A percentile compares a stretch with the other conserved stretches of the same genome.
Evolutionary conservation across 2,113 vertebrate species (phyloP).

Genomic region (Phylloscopus trochiloides): DNA sequence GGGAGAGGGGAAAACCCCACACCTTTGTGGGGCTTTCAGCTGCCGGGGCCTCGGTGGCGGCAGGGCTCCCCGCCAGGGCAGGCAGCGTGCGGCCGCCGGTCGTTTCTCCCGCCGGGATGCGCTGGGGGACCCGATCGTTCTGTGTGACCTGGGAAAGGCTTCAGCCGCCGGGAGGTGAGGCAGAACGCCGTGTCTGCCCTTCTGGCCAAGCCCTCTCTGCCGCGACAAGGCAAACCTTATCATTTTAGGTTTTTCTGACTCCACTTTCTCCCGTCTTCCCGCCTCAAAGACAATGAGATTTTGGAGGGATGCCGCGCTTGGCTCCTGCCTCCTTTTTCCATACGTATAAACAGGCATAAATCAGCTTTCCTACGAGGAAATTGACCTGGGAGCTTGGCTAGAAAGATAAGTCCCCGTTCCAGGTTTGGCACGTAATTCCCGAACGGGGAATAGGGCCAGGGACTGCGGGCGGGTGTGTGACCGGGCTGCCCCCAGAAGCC

Average conservation of each 20-base stretch:
- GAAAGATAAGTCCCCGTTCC: not conserved
- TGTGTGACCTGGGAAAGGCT: not conserved
- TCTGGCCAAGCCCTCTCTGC: not conserved
- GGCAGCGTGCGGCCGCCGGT: not conserved
- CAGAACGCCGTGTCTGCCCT: not conserved
- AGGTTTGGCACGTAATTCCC: not conserved
- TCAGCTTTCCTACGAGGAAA: slow-evolving; percentile 19
- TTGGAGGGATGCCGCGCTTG: slow-evolving; percentile 30
- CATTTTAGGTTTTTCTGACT: not conserved
- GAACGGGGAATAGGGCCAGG: not conserved
- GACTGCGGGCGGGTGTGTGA: not conserved
- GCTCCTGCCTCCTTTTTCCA: slow-evolving; percentile 41
- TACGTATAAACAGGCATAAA: slow-evolving; percentile 38
- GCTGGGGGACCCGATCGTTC: not conserved
- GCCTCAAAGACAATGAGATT: slow-evolving; percentile 29
- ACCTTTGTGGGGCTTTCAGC: not conserved
- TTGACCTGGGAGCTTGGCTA: slow-evolving; percentile 31
- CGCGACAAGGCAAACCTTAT: not conserved
- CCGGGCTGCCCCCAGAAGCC: not conserved
- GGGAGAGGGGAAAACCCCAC: not conserved
- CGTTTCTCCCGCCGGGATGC: not conserved
- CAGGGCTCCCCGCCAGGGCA: not conserved
- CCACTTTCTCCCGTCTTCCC: not conserved
- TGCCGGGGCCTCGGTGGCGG: not conserved
- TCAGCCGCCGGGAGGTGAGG: not conserved